phyloP scores from a whole-genome alignment of 1,140 invertebrate genomes.

The Zaprionus gabonicus region DNA sequence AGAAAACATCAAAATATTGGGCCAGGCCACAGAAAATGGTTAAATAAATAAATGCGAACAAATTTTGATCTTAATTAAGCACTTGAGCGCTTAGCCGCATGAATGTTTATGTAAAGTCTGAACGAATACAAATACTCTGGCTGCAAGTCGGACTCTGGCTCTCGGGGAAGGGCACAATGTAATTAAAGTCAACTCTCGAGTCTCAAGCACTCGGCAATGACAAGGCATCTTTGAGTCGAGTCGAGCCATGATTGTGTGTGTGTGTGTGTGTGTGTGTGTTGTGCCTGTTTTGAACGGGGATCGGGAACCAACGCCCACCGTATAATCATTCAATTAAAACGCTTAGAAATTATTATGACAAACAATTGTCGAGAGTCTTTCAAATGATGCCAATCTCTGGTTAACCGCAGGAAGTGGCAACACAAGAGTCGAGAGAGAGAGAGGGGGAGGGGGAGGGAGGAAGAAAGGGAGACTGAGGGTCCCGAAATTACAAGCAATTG shows the following conservation, averaged over 20 bases:
- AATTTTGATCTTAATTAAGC: slow-evolving; percentile 76
- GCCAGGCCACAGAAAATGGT: slow-evolving; percentile 60
- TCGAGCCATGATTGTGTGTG: neutral
- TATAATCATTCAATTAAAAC: slow-evolving; percentile 81
- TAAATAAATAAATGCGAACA: slow-evolving; percentile 72
- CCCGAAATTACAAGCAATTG: slow-evolving; percentile 75
- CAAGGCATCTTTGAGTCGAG: slow-evolving; percentile 38
- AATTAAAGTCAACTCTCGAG: slow-evolving; percentile 46
- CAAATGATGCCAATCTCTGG: slow-evolving; percentile 71
- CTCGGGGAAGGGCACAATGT: slow-evolving; percentile 34
- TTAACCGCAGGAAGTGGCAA: slow-evolving; percentile 63
- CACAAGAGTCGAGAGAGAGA: slow-evolving; percentile 11
- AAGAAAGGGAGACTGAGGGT: neutral
- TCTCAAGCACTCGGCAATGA: slow-evolving; percentile 69
- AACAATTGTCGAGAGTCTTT: slow-evolving; percentile 66
- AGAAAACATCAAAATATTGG: slow-evolving; percentile 81
- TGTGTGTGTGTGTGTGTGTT: neutral
- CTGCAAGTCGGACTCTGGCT: neutral
- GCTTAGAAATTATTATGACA: slow-evolving; percentile 79
- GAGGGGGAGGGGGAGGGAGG: neutral
- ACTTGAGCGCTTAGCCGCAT: slow-evolving; percentile 69
- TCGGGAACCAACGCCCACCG: slow-evolving; percentile 63
- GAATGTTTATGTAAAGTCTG: slow-evolving; percentile 71
- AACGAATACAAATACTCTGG: slow-evolving; percentile 18
- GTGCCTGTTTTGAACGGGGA: slow-evolving; percentile 11